Evolutionary conservation across 1,140 invertebrate species (phyloP), one percentile per base, ranked within the genome.

Genomic region (Musca domestica): DNA sequence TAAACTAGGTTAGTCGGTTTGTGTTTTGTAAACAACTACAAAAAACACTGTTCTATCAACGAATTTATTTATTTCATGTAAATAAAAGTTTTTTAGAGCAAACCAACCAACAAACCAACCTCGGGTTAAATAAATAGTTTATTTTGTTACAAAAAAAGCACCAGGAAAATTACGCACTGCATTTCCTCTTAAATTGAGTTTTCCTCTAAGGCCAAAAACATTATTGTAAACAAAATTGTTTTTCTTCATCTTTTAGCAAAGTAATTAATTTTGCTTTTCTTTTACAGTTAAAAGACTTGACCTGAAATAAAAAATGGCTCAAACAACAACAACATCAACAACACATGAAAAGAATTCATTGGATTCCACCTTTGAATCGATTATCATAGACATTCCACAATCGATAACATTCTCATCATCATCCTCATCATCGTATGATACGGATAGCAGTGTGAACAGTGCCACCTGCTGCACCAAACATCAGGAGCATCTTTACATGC

Each of bases 331-430:
- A 65, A 47, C 34, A 65, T 14, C 63, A 48, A 48, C 63, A 3
- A 20, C 71, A 73, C 69, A 71, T 56, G 25, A 20, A 41, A 22
- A 6, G 3, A 27, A 61, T 34, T 61, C 56, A 34, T 61, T 61
- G 34, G 56, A 61, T 66, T 68, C 63, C 25, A 27, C 67, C 41
- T 68, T 70, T 66, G 69, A 69, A 64, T 67, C 73, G 61, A 80
- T 71, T 66, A 78, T 80, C 64, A 80, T 80, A 73, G 77, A 80
- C 77, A 80, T 80, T 80, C 77, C 77, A 72, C 52, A 71, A 68
- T 34, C 69, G 64, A 46, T 68, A 49, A 68, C 68, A 52, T 48
- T 67, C 19, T 51, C 67, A n/a, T 56, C 67, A 17, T 63, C 69
- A 0, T 58, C 70, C 2, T 75, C 73, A 51, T 76, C 76, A 20